Percentiles rank a stretch among this genome's conserved stretches.
phyloP scores from a whole-genome alignment of 2,797 vertebrate genomes.

The Rhodeus uyekii region DNA sequence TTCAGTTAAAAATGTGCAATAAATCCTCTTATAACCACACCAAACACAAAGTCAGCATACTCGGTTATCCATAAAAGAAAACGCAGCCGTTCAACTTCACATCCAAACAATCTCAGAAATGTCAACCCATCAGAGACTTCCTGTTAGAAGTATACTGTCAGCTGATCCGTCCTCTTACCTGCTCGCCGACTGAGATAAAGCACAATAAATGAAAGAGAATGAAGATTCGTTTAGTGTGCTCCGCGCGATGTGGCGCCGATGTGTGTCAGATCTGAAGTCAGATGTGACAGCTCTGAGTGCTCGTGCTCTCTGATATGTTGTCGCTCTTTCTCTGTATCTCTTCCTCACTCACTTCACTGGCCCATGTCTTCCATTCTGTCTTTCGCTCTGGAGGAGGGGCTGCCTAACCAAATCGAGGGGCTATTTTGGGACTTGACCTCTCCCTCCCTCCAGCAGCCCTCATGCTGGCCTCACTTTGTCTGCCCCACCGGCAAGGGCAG shows the following conservation, averaged over 20 bases:
- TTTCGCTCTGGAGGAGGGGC: slow-evolving; percentile 69
- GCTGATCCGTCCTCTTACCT: slow-evolving; percentile 34
- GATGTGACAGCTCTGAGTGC: slow-evolving; percentile 61
- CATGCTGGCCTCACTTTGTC: slow-evolving; percentile 44
- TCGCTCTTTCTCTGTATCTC: slow-evolving; percentile 31
- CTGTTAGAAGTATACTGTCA: slow-evolving; percentile 28
- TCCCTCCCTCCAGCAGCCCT: slow-evolving; percentile 61
- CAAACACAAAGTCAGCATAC: neutral
- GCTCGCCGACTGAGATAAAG: slow-evolving; percentile 14
- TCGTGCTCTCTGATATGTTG: slow-evolving; percentile 23
- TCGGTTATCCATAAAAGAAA: slow-evolving; percentile 7
- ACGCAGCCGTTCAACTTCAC: neutral
- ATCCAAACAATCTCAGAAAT: slow-evolving; percentile 17
- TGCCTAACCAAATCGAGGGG: slow-evolving; percentile 79
- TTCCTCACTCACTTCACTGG: slow-evolving; percentile 39
- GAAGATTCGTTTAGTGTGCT: slow-evolving; percentile 25
- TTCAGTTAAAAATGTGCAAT: neutral
- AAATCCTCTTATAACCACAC: neutral
- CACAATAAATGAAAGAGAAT: slow-evolving; percentile 34
- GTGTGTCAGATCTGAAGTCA: slow-evolving; percentile 49
- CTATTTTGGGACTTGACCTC: slow-evolving; percentile 91
- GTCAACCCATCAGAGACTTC: slow-evolving; percentile 4
- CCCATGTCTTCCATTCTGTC: slow-evolving; percentile 62
- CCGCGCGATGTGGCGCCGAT: neutral
- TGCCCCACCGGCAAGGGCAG: slow-evolving; percentile 51